These are phyloP conservation scores for Gerris buenoi DNA, from an alignment of 1,140 invertebrate species.

Conservation along the genomic window DNA sequence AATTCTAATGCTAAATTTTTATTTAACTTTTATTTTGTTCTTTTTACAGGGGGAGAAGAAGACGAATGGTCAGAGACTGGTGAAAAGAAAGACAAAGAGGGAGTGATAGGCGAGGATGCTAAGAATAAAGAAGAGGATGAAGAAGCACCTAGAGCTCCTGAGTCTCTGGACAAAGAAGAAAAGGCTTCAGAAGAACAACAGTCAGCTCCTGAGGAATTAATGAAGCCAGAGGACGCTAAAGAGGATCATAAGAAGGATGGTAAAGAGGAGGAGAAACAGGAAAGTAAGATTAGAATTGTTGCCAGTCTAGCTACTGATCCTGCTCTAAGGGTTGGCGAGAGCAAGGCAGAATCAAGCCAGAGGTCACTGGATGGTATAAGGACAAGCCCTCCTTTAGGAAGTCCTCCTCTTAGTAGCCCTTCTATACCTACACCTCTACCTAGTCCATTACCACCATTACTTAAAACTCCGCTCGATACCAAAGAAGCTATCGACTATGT, in stretches of 20 bases:
- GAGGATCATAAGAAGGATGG: neutral
- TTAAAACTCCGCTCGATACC: constrained; percentile 25
- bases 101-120: neutral
- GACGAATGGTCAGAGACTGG: constrained; percentile 16
- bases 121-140: constrained; percentile 10
- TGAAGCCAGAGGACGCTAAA: neutral
- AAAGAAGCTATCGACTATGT: constrained; percentile 27
- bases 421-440: neutral
- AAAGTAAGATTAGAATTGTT: constrained; percentile 48
- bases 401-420: neutral
- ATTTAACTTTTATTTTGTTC: neutral
- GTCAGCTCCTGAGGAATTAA: neutral
- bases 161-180: constrained; percentile 30
- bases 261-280: neutral
- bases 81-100: constrained; percentile 7
- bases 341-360: neutral
- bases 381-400: neutral
- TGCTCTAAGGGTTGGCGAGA: constrained; percentile 37
- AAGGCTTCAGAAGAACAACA: neutral
- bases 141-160: constrained; percentile 16
- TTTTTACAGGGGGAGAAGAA: constrained; percentile 18
- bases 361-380: constrained; percentile 1
- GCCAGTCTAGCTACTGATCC: constrained; percentile 63
- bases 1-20: too few relatives aligned
- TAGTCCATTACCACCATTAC: constrained; percentile 18